Percentiles rank a stretch among this genome's conserved stretches.
Conservation (phyloP, 2,113 vertebrate genomes). For the Bubo blakistoni region DNA sequence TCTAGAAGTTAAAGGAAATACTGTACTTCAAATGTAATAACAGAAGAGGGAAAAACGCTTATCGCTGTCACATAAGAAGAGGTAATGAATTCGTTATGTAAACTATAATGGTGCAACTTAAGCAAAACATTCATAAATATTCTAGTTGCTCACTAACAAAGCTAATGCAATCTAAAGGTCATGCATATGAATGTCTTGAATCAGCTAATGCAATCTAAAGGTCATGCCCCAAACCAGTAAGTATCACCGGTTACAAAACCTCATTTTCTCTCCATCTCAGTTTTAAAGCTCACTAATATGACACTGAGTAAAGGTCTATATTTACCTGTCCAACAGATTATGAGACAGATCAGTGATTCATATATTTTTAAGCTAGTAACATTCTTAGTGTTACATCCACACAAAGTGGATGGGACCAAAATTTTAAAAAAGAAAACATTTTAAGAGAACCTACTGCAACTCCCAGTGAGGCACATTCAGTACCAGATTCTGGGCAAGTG, state of each 20-base stretch:
- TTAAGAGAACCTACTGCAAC: not conserved
- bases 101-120: not conserved
- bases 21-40: not conserved
- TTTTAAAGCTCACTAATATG: not conserved
- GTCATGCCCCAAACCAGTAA: not conserved
- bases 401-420: not conserved
- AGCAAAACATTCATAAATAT: slow-evolving; percentile 45
- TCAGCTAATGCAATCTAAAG: not conserved
- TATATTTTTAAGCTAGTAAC: not conserved
- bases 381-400: not conserved
- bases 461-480: not conserved
- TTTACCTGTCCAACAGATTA: not conserved
- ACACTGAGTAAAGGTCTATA: not conserved
- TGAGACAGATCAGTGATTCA: not conserved
- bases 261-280: not conserved
- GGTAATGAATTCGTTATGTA: not conserved
- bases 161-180: not conserved
- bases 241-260: not conserved
- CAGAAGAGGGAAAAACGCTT: not conserved
- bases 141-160: slow-evolving; percentile 12
- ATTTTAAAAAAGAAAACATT: not conserved
- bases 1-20: not conserved
- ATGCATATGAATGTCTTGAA: not conserved
- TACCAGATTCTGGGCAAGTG: not conserved
- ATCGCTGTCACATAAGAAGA: slow-evolving; percentile 42